Evolutionary conservation across 2,888 invertebrate genomes (phyloP), one percentile per base, ranked within the genome.

Genomic region (Lasioglossum pauxillum): DNA sequence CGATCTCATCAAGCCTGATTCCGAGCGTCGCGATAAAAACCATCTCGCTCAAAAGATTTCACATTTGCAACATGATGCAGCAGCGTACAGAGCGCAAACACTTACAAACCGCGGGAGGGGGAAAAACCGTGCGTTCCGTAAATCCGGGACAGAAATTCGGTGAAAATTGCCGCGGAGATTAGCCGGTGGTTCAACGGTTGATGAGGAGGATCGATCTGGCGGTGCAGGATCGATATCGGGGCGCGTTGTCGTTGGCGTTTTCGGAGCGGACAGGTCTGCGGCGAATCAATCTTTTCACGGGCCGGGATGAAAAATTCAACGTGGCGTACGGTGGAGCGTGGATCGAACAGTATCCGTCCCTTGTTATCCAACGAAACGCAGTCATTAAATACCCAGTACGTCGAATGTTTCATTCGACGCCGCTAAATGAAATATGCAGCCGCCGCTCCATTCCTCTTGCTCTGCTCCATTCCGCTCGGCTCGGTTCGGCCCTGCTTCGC

Each of bases 361-460:
- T 60, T 53, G 38, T 78, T 72, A 67, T 53, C 67, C 67, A 67
- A 67, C 67, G 67, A 27, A 72, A 64, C 31, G 64, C 81, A 41
- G 72, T 73, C 79, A 64, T 82, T 82, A 73, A 74, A 67, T 67
- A 64, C 49, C 53, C 49, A 81, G 67, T n/a, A 49, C 67, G 57
- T 31, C 44, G 53, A 69, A 67, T 82, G 74, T 74, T 82, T 71
- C 53, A 46, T 75, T 60, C 57, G n/a, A 19, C 38, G 69, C 35
- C 60, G 44, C 41, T 19, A 49, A 46, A 74, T 74, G 81, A 82
- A 81, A 81, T 82, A 75, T 57, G 64, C n/a, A 5, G 27, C 23
- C 10, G 35, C 16, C 16, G 60, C 16, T 0, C 5, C 5, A 27
- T 31, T 38, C 79, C 53, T 53, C 53, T 46, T 23, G 53, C 53